Base-by-base conservation (phyloP, 2,113 vertebrate genomes). In the Camelus dromedarius region DNA sequence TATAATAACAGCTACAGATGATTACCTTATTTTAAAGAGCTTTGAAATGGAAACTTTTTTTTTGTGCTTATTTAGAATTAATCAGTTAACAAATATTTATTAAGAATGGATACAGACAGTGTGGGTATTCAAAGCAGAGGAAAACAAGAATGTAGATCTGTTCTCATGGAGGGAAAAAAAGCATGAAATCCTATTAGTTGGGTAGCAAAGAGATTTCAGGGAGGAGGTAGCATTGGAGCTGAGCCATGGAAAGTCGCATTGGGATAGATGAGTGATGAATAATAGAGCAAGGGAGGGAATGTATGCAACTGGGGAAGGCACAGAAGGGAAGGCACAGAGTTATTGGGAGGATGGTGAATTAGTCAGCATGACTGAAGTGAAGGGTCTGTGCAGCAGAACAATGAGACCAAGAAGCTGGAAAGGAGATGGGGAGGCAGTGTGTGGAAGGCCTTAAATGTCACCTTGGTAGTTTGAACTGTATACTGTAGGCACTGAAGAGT, bases 21-120 rank as follows among this genome's bases (percentile, higher is more conserved):
- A 77, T 84, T 38, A 69, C 66, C 54, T 84, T 77, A n/a, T 85
- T 93, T 96, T 91, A 81, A 96, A 97, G 67, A 60, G 60, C 48
- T 85, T 96, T 85, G 62, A 76, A 72, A 86, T 85, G 13, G 64
- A 92, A 70, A 11, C 35, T 0, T 85, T 73, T 56, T 56, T 54
- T 50, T 67, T 72, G 58, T 60, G 38, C 8, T 76, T 94, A 89
- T 42, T 95, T 82, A 89, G 46, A 95, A 54, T 52, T 73, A 69
- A 86, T 89, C 24, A 94, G 64, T 90, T 79, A 64, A 87, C 46
- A 90, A 83, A 69, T 93, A 91, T 62, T 87, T 76, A 54, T 91
- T 81, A 87, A 92, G 60, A 87, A 64, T 80, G 52, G n/a, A 73
- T 30, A 70, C 28, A 90, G 32, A 18, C 10, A 73, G 2, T 72